Base-by-base conservation (phyloP, 2,888 invertebrate species). In the Limnephilus rhombicus region DNA sequence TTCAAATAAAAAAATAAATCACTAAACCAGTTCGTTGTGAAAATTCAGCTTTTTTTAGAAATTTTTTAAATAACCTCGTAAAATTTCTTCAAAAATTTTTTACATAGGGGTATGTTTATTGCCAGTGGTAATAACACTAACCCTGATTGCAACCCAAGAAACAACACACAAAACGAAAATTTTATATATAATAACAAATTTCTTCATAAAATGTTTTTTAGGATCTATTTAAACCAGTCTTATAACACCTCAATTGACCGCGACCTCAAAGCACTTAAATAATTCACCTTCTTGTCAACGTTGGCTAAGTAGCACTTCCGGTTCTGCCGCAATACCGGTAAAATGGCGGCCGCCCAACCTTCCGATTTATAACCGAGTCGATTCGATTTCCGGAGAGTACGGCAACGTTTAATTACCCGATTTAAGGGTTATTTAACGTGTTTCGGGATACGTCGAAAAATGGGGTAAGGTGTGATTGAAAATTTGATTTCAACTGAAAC, bases 321-420 rank as follows among this genome's bases (percentile, higher is more conserved):
- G 83, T 34, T 83, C 83, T 34, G 83, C 37, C 37, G 83, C 83
- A 37, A 83, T 34, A 83, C 83, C 83, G 83, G 83, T 83, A 83
- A 83, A 83, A 83, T 83, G 83, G 83, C 83, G 37, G 83, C 37
- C 37, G 37, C 24, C 83, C 83, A 83, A 37, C 24, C 37, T 37
- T 83, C 83, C 83, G 83, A 2, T 37, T 83, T 83, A 34, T 37
- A 41, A 24, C 83, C 37, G 83, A 34, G 24, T 83, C 24, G 24
- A 68, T 83, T 41, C 83, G 83, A 41, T 83, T 24, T 83, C 83
- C 37, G 83, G 83, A 37, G 37, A 68, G n/a, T 83, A 83, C 83
- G 37, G 11, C 34, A n/a, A 34, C 31, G 34, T 31, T 34, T 83
- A 37, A 24, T 24, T 24, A 34, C 83, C 34, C 11, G 83, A 41